These are phyloP conservation scores for Reticulitermes speratus DNA, from an alignment of 1,140 invertebrate species.

Conservation along the genomic window DNA sequence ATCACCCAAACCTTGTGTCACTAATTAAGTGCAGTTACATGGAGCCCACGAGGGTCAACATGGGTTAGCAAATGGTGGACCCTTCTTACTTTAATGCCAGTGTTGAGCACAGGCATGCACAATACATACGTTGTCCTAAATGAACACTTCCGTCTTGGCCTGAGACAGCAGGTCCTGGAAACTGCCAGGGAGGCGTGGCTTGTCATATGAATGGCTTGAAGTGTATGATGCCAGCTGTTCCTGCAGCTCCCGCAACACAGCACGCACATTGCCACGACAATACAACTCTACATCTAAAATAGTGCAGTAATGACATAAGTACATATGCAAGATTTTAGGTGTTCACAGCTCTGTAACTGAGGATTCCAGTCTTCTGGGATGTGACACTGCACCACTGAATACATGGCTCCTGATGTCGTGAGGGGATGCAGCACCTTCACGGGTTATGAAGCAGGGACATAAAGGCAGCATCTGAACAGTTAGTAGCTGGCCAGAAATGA, in stretches of 20 bases:
- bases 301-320: neutral
- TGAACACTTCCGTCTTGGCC: constrained; percentile 32
- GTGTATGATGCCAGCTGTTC: constrained; percentile 37
- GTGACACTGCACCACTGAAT: no score
- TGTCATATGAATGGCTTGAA: neutral
- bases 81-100: neutral
- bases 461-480: neutral
- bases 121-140: neutral
- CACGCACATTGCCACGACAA: constrained; percentile 39
- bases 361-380: no score
- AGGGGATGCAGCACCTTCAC: neutral
- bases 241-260: constrained; percentile 38
- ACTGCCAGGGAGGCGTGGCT: constrained; percentile 24
- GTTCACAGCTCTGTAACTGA: no score
- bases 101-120: neutral
- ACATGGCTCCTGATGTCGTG: neutral
- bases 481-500: no score
- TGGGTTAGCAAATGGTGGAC: neutral
- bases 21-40: neutral
- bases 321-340: no score
- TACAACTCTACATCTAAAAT: constrained; percentile 39
- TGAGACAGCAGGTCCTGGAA: constrained; percentile 32
- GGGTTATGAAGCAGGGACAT: neutral
- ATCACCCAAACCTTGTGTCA: neutral
- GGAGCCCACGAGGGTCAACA: neutral